phyloP scores from a whole-genome alignment of 2,113 vertebrate genomes.

The Corythaeola cristata region DNA sequence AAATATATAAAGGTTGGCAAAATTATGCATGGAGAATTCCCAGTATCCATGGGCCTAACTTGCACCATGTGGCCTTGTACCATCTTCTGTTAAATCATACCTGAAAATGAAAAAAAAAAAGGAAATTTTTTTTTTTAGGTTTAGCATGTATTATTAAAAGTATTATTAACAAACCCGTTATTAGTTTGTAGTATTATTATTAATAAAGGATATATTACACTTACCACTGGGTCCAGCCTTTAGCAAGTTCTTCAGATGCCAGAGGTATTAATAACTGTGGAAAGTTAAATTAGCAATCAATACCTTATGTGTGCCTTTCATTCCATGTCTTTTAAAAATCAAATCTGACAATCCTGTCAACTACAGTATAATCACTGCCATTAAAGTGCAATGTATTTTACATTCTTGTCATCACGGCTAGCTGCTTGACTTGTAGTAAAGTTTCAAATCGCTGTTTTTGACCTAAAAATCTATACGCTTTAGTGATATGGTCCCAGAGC shows the following conservation, averaged over 20 bases:
- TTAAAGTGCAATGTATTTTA: not conserved
- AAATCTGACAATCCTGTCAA: not conserved
- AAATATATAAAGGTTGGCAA: slow-evolving; percentile 55
- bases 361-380: not conserved
- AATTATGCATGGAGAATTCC: not conserved
- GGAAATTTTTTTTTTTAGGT: not conserved
- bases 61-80: slow-evolving; percentile 69
- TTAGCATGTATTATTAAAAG: not conserved
- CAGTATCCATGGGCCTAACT: slow-evolving; percentile 65
- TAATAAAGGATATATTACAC: not conserved
- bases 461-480: not conserved
- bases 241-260: slow-evolving; percentile 85
- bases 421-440: not conserved
- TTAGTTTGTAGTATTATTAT: not conserved
- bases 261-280: slow-evolving; percentile 86
- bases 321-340: not conserved
- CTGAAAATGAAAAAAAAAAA: slow-evolving; percentile 64
- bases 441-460: not conserved
- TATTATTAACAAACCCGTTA: not conserved
- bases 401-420: not conserved
- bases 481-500: not conserved
- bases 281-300: not conserved
- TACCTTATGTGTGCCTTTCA: not conserved
- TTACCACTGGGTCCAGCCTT: slow-evolving; percentile 94
- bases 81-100: slow-evolving; percentile 93